These are phyloP conservation scores for Saccostrea cuccullata DNA, from an alignment of 1,140 invertebrate species.

Conservation along the genomic window DNA sequence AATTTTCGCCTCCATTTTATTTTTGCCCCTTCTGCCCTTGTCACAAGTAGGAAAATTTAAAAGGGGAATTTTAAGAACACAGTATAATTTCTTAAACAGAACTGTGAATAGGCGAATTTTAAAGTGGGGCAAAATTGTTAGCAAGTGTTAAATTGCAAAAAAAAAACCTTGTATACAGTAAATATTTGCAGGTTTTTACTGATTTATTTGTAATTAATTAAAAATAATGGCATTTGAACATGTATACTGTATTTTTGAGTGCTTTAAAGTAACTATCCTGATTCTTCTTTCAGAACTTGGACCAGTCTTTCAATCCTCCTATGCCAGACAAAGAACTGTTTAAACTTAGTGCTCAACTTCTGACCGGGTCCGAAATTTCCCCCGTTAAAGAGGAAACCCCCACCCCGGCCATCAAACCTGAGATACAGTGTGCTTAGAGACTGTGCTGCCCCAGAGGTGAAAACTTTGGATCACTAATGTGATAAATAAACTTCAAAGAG, in stretches of 20 bases:
- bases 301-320: slow-evolving; percentile 66
- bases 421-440: slow-evolving; percentile 10
- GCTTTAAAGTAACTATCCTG: neutral
- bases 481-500: neutral
- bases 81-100: no score
- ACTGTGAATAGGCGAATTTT: no score
- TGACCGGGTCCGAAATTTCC: slow-evolving; percentile 51
- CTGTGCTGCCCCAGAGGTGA: neutral
- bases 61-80: no score
- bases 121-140: no score
- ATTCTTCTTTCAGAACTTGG: slow-evolving; percentile 63
- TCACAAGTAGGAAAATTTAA: no score
- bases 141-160: no score
- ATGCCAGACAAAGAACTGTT: slow-evolving; percentile 72
- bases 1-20: no score
- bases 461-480: neutral
- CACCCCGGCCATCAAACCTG: neutral
- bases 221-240: no score
- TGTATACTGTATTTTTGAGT: neutral
- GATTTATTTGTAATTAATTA: no score
- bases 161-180: no score
- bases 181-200: no score
- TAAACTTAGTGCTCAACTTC: slow-evolving; percentile 73
- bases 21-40: no score
- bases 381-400: neutral